Percentiles rank a stretch among this genome's conserved stretches.
Conservation (phyloP, 2,888 invertebrate species). For the Megamerina dolium region DNA sequence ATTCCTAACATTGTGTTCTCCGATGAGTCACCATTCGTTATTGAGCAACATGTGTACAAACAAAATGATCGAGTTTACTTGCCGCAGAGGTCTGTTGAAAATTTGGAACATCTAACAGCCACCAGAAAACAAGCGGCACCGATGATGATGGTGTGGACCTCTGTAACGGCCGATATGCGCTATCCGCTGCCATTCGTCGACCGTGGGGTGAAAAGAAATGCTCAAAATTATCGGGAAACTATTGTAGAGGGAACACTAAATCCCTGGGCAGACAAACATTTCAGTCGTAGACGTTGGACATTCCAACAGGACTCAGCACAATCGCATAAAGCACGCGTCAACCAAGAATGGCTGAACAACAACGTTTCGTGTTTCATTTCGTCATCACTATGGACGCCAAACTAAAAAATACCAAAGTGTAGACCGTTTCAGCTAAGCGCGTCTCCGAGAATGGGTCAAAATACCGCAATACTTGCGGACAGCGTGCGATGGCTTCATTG, state of each 20-base stretch:
- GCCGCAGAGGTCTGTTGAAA: neutral
- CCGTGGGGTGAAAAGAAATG: neutral
- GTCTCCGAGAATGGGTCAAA: no score
- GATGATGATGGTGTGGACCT: conserved; percentile 1
- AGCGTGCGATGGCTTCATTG: neutral
- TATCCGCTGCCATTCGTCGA: neutral
- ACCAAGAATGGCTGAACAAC: neutral
- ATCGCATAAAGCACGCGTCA: neutral
- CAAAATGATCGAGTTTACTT: conserved; percentile 1
- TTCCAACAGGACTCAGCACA: neutral
- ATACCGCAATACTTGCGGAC: neutral
- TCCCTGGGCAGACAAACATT: conserved; percentile 1
- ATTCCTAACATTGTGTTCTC: no score
- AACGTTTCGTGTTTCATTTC: neutral
- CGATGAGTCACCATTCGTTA: no score
- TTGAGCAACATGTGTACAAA: no score
- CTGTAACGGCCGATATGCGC: no score
- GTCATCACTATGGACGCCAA: no score
- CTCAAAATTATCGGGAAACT: neutral
- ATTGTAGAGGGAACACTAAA: neutral
- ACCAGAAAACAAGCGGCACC: conserved; percentile 1
- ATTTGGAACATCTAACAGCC: neutral
- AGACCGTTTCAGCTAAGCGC: no score
- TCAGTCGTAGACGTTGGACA: neutral
- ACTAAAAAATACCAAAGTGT: no score